Conservation (phyloP, 2,113 vertebrate genomes). For the Sphaerodactylus townsendi region DNA sequence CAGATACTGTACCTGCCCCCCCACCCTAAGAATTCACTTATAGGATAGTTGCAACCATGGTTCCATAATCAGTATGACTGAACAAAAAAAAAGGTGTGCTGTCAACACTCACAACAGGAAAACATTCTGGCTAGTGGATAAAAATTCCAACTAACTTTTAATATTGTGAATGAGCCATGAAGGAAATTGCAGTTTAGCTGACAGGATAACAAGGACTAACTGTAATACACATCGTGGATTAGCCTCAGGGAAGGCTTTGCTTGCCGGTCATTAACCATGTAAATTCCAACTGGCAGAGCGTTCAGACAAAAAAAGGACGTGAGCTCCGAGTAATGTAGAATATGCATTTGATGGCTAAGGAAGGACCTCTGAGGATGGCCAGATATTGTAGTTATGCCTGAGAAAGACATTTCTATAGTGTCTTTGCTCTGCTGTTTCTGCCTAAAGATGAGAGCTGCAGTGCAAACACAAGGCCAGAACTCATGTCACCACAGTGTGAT, state of each 20-base stretch:
- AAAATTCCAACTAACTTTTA: rapidly evolving
- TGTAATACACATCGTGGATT: rapidly evolving
- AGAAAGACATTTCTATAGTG: neutral
- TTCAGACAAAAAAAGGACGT: neutral
- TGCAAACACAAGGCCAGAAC: neutral
- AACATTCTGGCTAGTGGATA: neutral
- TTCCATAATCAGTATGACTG: neutral
- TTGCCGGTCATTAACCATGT: neutral
- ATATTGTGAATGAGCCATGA: neutral
- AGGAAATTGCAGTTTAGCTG: neutral
- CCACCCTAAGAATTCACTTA: neutral
- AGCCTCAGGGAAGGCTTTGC: neutral
- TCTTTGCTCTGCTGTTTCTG: neutral
- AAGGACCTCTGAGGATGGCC: neutral
- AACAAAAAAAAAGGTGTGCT: neutral
- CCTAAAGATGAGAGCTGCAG: neutral
- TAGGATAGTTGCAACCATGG: neutral
- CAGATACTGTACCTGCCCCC: neutral
- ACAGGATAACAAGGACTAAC: rapidly evolving
- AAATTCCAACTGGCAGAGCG: neutral
- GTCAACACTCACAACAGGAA: neutral
- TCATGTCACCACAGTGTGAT: neutral
- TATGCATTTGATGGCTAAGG: conserved; percentile 1
- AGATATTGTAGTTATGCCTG: neutral
- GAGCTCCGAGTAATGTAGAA: neutral